phyloP scores from a whole-genome alignment of 2,888 invertebrate species.

The Parnassius apollo region DNA sequence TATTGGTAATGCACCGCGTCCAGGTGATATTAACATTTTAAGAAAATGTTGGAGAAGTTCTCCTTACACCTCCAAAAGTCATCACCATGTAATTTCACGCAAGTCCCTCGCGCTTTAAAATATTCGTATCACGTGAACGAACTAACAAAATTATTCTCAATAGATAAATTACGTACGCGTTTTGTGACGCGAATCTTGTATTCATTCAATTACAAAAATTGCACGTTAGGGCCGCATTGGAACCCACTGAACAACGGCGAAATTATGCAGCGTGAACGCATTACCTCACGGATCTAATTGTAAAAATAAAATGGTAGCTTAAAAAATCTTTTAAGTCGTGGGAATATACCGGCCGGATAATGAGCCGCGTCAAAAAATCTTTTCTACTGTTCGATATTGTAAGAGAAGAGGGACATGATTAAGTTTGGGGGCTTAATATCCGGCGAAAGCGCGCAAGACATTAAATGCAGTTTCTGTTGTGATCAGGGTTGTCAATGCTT shows the following conservation, averaged over 20 bases:
- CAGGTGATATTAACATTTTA: no score
- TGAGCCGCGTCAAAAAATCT: conserved; percentile 65
- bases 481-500: conserved; percentile 45
- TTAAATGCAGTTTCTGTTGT: conserved; percentile 58
- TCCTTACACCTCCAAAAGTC: no score
- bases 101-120: conserved; percentile 28
- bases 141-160: conserved; percentile 37
- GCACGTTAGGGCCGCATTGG: conserved; percentile 39
- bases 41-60: no score
- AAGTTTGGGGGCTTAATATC: conserved; percentile 73
- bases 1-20: no score
- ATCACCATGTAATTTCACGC: conserved; percentile 22
- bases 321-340: conserved; percentile 64
- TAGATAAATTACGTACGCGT: conserved; percentile 58
- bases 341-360: conserved; percentile 67
- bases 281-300: conserved; percentile 71
- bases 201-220: conserved; percentile 58
- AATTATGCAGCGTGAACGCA: conserved; percentile 79
- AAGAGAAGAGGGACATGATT: conserved; percentile 67
- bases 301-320: conserved; percentile 52
- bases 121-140: conserved; percentile 36
- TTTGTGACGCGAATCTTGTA: conserved; percentile 45
- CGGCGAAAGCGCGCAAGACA: conserved; percentile 70
- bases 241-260: conserved; percentile 45
- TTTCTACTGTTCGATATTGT: conserved; percentile 61